Conservation (phyloP, 1,140 invertebrate species). For the Ptiloglossa arizonensis region DNA sequence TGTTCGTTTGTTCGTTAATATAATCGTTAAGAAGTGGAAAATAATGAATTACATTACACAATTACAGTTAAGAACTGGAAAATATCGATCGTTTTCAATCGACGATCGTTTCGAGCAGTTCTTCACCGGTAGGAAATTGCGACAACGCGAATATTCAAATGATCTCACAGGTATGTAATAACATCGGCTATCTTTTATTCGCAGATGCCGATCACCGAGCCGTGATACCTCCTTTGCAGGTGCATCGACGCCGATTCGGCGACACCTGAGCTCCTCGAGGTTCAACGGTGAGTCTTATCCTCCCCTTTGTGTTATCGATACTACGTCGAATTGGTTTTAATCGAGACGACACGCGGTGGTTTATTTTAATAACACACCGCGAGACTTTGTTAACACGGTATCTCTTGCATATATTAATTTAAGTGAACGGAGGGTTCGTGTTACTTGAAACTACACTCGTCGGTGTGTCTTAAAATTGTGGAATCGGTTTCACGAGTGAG, state of each 20-base stretch:
- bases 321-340: slow-evolving; percentile 6
- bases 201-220: slow-evolving; percentile 45
- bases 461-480: too few species aligned
- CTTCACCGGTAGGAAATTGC: background rate
- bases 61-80: too few species aligned
- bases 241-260: slow-evolving; percentile 36
- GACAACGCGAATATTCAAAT: slow-evolving; percentile 17
- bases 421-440: too few species aligned
- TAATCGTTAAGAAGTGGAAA: too few species aligned
- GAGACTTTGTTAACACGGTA: too few species aligned
- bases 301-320: background rate
- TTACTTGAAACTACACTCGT: too few species aligned
- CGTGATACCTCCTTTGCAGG: slow-evolving; percentile 50
- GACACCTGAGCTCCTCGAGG: slow-evolving; percentile 27
- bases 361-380: background rate
- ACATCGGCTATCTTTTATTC: slow-evolving; percentile 25
- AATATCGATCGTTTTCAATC: background rate
- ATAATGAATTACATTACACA: too few species aligned
- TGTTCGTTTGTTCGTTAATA: too few species aligned
- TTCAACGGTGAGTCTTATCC: background rate
- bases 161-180: slow-evolving; percentile 18
- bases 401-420: too few species aligned
- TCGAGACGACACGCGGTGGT: background rate
- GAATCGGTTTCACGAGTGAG: too few species aligned
- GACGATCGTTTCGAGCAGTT: background rate